A percentile compares a stretch with the other conserved stretches of the same genome.
Evolutionary conservation across 2,888 invertebrate species (phyloP).

Genomic region (Oligia latruncula): DNA sequence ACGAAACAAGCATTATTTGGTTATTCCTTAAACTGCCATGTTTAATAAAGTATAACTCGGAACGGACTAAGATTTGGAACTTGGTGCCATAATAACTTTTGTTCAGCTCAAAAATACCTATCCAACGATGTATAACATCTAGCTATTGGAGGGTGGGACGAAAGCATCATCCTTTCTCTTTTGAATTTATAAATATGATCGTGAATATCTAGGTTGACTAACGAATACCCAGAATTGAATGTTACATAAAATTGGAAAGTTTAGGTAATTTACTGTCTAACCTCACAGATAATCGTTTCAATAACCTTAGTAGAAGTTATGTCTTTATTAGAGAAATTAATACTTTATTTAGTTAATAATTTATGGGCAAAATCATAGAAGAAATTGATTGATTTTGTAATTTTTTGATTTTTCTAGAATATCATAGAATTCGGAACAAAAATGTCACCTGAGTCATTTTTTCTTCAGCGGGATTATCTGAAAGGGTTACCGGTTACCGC

Average conservation of each 20-base stretch:
- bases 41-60: too few species aligned
- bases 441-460: neutral
- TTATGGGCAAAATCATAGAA: neutral
- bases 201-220: conserved; percentile 2
- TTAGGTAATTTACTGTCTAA: conserved; percentile 9
- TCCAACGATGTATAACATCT: too few species aligned
- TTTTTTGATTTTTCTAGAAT: neutral
- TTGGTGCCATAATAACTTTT: too few species aligned
- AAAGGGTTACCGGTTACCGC: too few species aligned
- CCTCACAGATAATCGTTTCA: neutral
- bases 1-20: too few species aligned
- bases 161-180: neutral
- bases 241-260: conserved; percentile 38
- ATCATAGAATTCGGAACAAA: neutral
- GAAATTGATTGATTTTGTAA: too few species aligned
- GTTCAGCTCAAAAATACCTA: too few species aligned
- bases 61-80: too few species aligned
- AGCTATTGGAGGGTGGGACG: too few species aligned
- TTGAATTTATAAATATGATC: conserved; percentile 7
- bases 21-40: too few species aligned
- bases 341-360: neutral
- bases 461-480: too few species aligned
- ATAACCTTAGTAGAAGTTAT: conserved; percentile 3
- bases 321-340: neutral
- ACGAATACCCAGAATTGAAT: conserved; percentile 7